These are phyloP conservation scores for Pyralis farinalis DNA, from an alignment of 2,888 invertebrate species.

Conservation along the genomic window DNA sequence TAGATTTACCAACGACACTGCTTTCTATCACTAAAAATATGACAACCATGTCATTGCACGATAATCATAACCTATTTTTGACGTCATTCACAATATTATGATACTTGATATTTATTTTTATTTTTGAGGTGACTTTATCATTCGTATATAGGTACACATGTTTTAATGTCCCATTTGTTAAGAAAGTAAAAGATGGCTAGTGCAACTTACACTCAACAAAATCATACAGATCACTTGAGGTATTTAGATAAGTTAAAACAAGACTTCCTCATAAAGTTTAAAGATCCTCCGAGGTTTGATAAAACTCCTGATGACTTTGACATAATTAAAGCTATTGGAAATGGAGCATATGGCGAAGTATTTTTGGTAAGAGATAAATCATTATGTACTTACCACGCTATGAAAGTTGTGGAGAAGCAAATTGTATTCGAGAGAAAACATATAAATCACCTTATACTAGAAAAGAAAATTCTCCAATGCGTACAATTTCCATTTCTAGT, in stretches of 20 bases:
- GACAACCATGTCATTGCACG: no score
- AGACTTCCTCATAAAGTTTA: slow-evolving; percentile 47
- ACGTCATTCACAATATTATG: slow-evolving; percentile 12
- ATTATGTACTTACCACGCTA: slow-evolving; percentile 86
- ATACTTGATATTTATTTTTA: slow-evolving; percentile 30
- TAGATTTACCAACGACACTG: no score
- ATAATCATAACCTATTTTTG: no score
- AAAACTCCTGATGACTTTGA: slow-evolving; percentile 83
- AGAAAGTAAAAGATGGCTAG: slow-evolving; percentile 47
- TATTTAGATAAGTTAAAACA: slow-evolving; percentile 59
- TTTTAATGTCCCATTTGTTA: slow-evolving; percentile 40
- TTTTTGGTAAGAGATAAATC: slow-evolving; percentile 85
- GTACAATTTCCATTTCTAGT: slow-evolving; percentile 93
- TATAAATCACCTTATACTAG: slow-evolving; percentile 92
- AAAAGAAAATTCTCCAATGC: slow-evolving; percentile 92
- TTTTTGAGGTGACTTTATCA: slow-evolving; percentile 29
- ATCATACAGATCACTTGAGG: slow-evolving; percentile 51
- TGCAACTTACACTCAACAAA: slow-evolving; percentile 40
- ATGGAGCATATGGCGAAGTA: slow-evolving; percentile 95
- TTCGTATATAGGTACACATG: slow-evolving; percentile 18
- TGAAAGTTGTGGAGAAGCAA: slow-evolving; percentile 93
- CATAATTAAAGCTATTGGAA: slow-evolving; percentile 88
- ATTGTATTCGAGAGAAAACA: slow-evolving; percentile 93
- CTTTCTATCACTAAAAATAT: no score
- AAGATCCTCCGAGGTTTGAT: slow-evolving; percentile 24